These are phyloP conservation scores for Eidolon helvum DNA, from an alignment of 2,113 vertebrate species.

Conservation along the genomic window DNA sequence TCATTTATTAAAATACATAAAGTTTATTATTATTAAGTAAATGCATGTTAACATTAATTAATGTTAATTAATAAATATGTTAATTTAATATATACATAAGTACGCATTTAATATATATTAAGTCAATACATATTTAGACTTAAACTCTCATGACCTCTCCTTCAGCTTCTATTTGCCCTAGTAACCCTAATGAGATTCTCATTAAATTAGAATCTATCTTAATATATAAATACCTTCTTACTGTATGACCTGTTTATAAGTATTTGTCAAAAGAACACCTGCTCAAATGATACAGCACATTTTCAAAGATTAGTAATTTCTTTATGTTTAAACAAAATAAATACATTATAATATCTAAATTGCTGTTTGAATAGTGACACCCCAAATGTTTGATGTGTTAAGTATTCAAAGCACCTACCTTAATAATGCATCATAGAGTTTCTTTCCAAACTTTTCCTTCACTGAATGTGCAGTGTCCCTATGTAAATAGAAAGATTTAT, in stretches of 20 bases:
- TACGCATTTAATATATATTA: not conserved
- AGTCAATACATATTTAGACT: not conserved
- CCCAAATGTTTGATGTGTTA: not conserved
- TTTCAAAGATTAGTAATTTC: not conserved
- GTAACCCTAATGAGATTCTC: not conserved
- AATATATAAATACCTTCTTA: not conserved
- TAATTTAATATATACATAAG: not conserved
- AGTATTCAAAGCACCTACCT: slow-evolving; percentile 83
- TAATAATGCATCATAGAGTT: slow-evolving; percentile 94
- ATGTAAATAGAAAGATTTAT: slow-evolving; percentile 28
- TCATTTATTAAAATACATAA: not conserved
- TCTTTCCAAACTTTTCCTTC: slow-evolving; percentile 98
- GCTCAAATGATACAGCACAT: not conserved
- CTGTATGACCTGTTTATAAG: not conserved
- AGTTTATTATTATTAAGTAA: not conserved
- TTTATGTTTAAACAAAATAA: not conserved
- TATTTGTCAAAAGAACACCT: not conserved
- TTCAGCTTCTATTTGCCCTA: not conserved
- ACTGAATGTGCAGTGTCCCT: slow-evolving; percentile 96
- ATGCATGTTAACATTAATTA: not conserved
- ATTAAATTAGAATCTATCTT: not conserved
- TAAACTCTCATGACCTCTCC: not conserved
- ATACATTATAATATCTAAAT: not conserved
- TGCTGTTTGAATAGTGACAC: not conserved
- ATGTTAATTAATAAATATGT: not conserved